Evolutionary conservation across 1,140 invertebrate species (phyloP).

Genomic region (Andrena cerasifolii): DNA sequence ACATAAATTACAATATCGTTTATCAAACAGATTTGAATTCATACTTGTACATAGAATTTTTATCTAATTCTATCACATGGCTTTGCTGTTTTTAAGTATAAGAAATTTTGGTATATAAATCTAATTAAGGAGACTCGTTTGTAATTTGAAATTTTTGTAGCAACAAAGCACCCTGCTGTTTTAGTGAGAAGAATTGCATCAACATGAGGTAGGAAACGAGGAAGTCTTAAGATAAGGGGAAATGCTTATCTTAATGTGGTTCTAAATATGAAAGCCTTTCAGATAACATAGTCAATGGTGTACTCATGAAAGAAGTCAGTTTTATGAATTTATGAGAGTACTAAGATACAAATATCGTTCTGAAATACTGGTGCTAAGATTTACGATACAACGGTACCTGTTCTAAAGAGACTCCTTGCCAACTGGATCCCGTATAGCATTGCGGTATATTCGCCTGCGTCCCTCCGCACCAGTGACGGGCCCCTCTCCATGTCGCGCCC

Average conservation of each 20-base stretch:
- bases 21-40: constrained; percentile 27
- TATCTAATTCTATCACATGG: neutral
- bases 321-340: constrained; percentile 16
- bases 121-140: neutral
- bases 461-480: constrained; percentile 94
- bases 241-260: constrained; percentile 56
- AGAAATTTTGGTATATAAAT: neutral
- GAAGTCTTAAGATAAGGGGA: constrained; percentile 34
- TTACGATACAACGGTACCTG: constrained; percentile 68
- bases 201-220: neutral
- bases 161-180: neutral
- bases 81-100: constrained; percentile 11
- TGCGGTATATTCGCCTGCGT: constrained; percentile 89
- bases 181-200: constrained; percentile 10
- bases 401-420: constrained; percentile 85
- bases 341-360: neutral
- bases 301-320: constrained; percentile 14
- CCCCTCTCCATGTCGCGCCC: constrained; percentile 98
- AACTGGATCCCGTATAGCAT: constrained; percentile 88
- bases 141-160: neutral
- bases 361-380: neutral
- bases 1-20: constrained; percentile 79
- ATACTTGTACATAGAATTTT: constrained; percentile 25
- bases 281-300: constrained; percentile 25
- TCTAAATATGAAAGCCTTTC: constrained; percentile 44